A percentile compares a stretch with the other conserved stretches of the same genome.
These are phyloP conservation scores for Opisthograptis luteolata DNA, from an alignment of 2,888 invertebrate genomes.

Conservation along the genomic window DNA sequence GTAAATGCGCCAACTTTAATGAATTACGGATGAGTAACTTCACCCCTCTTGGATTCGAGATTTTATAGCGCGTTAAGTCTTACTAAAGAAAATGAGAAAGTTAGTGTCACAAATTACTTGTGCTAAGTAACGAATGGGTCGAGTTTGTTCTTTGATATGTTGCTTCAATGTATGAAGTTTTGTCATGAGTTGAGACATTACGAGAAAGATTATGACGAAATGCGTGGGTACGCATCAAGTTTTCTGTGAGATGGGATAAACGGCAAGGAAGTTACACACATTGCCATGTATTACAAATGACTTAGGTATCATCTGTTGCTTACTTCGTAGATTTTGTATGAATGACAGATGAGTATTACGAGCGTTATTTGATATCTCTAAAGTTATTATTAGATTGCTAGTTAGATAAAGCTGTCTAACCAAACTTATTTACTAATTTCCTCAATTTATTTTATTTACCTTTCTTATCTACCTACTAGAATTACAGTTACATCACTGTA, in stretches of 20 bases:
- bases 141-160: slow-evolving; percentile 22
- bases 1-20: slow-evolving; percentile 76
- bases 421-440: slow-evolving; percentile 7
- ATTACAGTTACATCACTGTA: neutral
- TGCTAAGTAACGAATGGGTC: slow-evolving; percentile 39
- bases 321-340: slow-evolving; percentile 2
- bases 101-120: slow-evolving; percentile 59
- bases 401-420: neutral
- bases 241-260: slow-evolving; percentile 20
- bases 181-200: slow-evolving; percentile 29
- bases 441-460: slow-evolving; percentile 12
- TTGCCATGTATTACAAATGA: slow-evolving; percentile 12
- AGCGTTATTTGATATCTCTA: slow-evolving; percentile 11
- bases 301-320: slow-evolving; percentile 13
- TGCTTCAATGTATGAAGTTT: slow-evolving; percentile 31
- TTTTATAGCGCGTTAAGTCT: slow-evolving; percentile 74
- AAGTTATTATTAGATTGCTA: slow-evolving; percentile 16
- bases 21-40: slow-evolving; percentile 77
- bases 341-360: neutral
- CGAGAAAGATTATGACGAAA: slow-evolving; percentile 27
- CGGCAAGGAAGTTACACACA: slow-evolving; percentile 9
- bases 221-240: slow-evolving; percentile 27
- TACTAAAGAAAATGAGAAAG: slow-evolving; percentile 66
- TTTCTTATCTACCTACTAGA: slow-evolving; percentile 7
- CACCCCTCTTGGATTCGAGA: slow-evolving; percentile 69